Base-by-base conservation (phyloP, 2,888 invertebrate genomes). In the Chaetogeoica ovagalla region DNA sequence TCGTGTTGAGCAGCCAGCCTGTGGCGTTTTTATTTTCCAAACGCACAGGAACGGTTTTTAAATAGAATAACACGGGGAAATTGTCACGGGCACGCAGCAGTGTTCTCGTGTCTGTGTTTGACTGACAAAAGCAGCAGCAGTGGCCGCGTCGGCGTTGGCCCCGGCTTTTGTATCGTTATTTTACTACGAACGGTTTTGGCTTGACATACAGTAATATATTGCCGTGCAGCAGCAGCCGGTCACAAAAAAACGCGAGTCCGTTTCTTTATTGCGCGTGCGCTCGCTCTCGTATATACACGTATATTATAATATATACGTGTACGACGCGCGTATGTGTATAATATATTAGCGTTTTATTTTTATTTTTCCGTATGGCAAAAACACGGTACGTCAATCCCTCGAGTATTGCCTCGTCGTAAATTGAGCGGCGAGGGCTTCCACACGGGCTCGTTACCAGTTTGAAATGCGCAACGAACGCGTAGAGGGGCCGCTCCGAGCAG, bases 201-300 rank as follows among this genome's bases (percentile, higher is more conserved):
- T 59, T 76, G 75, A 76, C 75, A n/a, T n/a, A n/a, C n/a, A 76
- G 75, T 76, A 76, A 76, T 66, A 76, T 76, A 76, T 76, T 76
- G 66, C 48, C 66, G 23, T 43, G 57, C 75, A 17, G 52, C 13
- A n/a, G n/a, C 30, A 66, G 66, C 43, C 57, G 75, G 66, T 75
- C 75, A 66, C 59, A 76, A 73, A 68, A 66, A n/a, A n/a, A n/a
- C n/a, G n/a, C 43, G 57, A 9, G 68, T 76, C 19, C 57, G 39
- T 75, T 75, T 57, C 65, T 65, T 75, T 75, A 57, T 74, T 39
- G 39, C 19, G 11, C 13, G 9, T 48, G 9, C 39, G 39, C 39
- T 4, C 39, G 39, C 8, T 4, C 39, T 4, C 9, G 9, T 48
- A 11, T 48, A 11, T 11, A 48, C 11, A 11, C 11, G 48, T 48